A percentile compares a stretch with the other conserved stretches of the same genome.
These are phyloP conservation scores for Drosophila imparisetae DNA, from an alignment of 2,888 invertebrate species.

Conservation along the genomic window DNA sequence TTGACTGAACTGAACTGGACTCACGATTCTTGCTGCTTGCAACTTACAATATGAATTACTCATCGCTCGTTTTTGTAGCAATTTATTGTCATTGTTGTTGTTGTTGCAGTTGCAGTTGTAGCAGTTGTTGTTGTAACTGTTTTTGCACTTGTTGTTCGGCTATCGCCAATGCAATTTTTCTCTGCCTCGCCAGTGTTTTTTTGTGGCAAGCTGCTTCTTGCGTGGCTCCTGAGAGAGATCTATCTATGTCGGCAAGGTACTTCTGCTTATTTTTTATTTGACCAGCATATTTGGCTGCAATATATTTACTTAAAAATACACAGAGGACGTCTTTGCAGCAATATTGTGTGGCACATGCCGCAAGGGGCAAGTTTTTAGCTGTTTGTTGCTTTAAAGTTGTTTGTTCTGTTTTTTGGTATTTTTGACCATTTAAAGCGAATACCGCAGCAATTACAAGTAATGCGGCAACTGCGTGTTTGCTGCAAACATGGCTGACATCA, in stretches of 20 bases:
- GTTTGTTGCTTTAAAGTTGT: constrained; percentile 30
- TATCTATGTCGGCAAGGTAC: constrained; percentile 34
- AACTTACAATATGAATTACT: constrained; percentile 78
- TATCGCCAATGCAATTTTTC: constrained; percentile 12
- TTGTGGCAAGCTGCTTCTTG: constrained; percentile 47
- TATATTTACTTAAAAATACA: constrained; percentile 70
- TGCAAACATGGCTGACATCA: constrained; percentile 72
- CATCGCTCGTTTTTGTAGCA: constrained; percentile 79
- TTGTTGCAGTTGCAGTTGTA: constrained; percentile 8
- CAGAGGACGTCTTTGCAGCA: constrained; percentile 48
- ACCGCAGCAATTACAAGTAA: constrained; percentile 72
- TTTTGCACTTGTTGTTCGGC: constrained; percentile 16
- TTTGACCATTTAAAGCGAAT: constrained; percentile 31
- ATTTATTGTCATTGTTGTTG: constrained; percentile 72
- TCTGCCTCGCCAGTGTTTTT: constrained; percentile 29
- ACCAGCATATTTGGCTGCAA: constrained; percentile 62
- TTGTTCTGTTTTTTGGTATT: not conserved
- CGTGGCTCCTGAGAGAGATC: constrained; percentile 19
- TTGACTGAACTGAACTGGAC: not conserved
- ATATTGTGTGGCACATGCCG: constrained; percentile 29
- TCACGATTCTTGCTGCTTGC: constrained; percentile 39
- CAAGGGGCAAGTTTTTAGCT: constrained; percentile 10
- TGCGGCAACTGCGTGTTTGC: constrained; percentile 72
- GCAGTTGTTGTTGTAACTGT: constrained; percentile 32
- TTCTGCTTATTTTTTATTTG: constrained; percentile 28